These are phyloP conservation scores for Zaprionus gabonicus DNA, from an alignment of 1,140 invertebrate species.

Conservation along the genomic window DNA sequence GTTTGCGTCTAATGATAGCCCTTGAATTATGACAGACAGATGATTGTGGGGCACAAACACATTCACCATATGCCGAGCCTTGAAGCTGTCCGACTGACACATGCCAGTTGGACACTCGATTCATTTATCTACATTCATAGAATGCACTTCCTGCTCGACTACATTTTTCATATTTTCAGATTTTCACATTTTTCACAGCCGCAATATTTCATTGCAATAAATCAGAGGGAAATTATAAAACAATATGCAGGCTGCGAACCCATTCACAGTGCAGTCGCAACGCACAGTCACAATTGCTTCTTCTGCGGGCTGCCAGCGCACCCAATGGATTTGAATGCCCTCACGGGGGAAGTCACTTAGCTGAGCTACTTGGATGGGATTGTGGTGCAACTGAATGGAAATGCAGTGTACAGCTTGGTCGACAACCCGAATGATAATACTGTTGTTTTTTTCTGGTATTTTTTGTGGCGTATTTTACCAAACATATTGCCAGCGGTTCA, in stretches of 20 bases:
- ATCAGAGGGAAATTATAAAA: slow-evolving; percentile 73
- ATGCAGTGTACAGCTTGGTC: not conserved
- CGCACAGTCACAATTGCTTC: slow-evolving; percentile 12
- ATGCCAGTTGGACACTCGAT: slow-evolving; percentile 23
- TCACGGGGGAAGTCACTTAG: not conserved
- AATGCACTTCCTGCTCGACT: not conserved
- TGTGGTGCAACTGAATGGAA: not conserved
- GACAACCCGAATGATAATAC: not conserved
- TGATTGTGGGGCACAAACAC: not conserved
- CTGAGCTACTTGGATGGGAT: not conserved
- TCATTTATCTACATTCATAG: not conserved
- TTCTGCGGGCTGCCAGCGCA: slow-evolving; percentile 43
- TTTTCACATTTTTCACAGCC: slow-evolving; percentile 23
- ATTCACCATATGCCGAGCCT: slow-evolving; percentile 3
- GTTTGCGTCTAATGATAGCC: slow-evolving; percentile 57
- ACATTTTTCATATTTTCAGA: slow-evolving; percentile 14
- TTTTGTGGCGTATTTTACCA: slow-evolving; percentile 7
- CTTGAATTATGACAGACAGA: slow-evolving; percentile 53
- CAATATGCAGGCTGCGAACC: slow-evolving; percentile 55
- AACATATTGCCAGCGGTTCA: slow-evolving; percentile 27
- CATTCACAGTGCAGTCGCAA: slow-evolving; percentile 14
- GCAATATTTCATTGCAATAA: slow-evolving; percentile 50
- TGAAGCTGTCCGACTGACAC: slow-evolving; percentile 42
- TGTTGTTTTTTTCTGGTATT: slow-evolving; percentile 9
- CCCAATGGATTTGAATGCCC: not conserved